These are phyloP conservation scores for Trogon surrucura DNA, from an alignment of 2,113 vertebrate species.

Conservation along the genomic window DNA sequence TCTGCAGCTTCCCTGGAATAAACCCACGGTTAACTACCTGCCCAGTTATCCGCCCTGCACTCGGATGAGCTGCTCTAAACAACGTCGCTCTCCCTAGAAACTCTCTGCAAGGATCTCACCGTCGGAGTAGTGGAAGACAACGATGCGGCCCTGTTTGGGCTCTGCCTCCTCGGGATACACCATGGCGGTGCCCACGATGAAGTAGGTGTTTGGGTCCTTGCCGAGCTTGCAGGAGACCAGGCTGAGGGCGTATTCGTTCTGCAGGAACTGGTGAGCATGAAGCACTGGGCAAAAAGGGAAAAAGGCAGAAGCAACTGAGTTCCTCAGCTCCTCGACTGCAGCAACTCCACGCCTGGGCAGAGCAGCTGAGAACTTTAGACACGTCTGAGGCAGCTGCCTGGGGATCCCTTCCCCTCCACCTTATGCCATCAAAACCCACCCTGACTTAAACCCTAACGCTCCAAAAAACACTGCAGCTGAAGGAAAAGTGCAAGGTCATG, in stretches of 20 bases:
- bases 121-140: constrained; percentile 97
- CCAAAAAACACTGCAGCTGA: neutral
- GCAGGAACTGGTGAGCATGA: constrained; percentile 97
- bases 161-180: constrained; percentile 98
- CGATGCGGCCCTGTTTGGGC: constrained; percentile 97
- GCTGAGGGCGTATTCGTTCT: constrained; percentile 95
- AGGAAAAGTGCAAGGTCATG: accelerated
- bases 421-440: neutral
- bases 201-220: constrained; percentile 94
- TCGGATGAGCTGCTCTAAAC: neutral
- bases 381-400: neutral
- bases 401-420: neutral
- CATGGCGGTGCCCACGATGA: constrained; percentile 97
- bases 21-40: neutral
- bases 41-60: neutral
- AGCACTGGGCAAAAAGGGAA: constrained; percentile 79
- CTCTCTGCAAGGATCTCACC: constrained; percentile 75
- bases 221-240: constrained; percentile 96
- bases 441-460: no score
- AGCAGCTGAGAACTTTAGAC: neutral
- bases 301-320: neutral
- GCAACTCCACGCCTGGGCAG: accelerated
- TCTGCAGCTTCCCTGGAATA: constrained; percentile 92
- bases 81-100: neutral
- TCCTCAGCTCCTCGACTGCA: neutral